Evolutionary conservation across 2,888 invertebrate species (phyloP).

Genomic region (Hypsopygia costalis): DNA sequence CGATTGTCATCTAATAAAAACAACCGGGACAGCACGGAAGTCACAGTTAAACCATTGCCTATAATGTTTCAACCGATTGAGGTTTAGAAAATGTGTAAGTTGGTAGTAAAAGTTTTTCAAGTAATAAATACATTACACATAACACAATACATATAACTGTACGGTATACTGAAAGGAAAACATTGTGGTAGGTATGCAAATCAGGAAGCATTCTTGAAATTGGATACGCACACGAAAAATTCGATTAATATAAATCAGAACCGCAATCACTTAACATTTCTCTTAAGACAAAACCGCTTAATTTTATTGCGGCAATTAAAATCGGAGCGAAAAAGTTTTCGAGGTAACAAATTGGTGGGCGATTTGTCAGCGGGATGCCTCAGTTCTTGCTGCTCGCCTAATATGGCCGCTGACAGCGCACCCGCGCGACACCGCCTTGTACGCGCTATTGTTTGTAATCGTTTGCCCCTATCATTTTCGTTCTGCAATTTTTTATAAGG

Average conservation of each 20-base stretch:
- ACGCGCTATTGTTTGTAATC: not conserved
- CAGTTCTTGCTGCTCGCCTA: constrained; percentile 57
- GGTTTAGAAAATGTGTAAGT: too few relatives aligned
- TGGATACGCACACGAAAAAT: too few relatives aligned
- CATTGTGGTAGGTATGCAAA: too few relatives aligned
- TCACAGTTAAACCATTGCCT: too few relatives aligned
- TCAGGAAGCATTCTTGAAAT: too few relatives aligned
- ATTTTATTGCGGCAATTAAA: constrained; percentile 10
- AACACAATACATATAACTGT: too few relatives aligned
- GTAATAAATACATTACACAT: too few relatives aligned
- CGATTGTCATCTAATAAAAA: too few relatives aligned
- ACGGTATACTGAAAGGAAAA: too few relatives aligned
- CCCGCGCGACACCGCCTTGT: not conserved
- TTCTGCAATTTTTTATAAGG: not conserved
- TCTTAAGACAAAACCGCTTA: constrained; percentile 3
- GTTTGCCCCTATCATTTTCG: not conserved
- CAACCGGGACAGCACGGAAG: too few relatives aligned
- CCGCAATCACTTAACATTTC: not conserved
- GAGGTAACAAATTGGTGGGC: constrained; percentile 64
- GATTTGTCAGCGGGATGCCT: constrained; percentile 72
- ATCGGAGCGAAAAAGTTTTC: constrained; percentile 5
- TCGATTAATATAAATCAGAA: not conserved
- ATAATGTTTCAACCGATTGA: too few relatives aligned
- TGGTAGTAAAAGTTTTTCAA: too few relatives aligned
- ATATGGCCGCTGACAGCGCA: constrained; percentile 42